A percentile compares a stretch with the other conserved stretches of the same genome.
Evolutionary conservation across 2,888 invertebrate genomes (phyloP).

Genomic region (Netelia virgata): DNA sequence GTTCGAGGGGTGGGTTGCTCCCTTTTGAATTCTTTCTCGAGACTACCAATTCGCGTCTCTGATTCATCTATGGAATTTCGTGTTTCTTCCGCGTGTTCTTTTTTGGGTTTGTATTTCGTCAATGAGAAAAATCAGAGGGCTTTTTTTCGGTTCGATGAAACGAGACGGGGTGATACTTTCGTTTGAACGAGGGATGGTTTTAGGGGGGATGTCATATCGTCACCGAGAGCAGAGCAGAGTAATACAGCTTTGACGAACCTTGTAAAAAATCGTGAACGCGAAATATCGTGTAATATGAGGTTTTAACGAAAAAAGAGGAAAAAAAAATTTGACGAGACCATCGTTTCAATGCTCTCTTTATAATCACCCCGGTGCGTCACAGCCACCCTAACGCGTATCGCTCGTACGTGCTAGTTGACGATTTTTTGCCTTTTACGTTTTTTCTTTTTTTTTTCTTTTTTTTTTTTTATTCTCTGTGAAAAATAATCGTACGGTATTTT

Average conservation of each 20-base stretch:
- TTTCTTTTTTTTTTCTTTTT: no score
- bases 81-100: neutral
- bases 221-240: neutral
- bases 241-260: constrained; percentile 11
- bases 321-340: neutral
- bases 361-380: neutral
- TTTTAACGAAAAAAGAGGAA: constrained; percentile 8
- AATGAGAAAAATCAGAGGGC: no score
- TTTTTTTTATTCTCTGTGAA: no score
- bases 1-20: neutral
- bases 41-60: neutral
- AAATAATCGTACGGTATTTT: neutral
- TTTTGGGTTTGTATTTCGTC: neutral
- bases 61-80: neutral
- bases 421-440: constrained; percentile 14
- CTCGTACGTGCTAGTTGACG: neutral
- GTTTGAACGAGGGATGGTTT: neutral
- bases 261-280: neutral
- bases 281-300: neutral
- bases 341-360: constrained; percentile 37
- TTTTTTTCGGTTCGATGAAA: no score
- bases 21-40: neutral
- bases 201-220: neutral
- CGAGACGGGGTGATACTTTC: neutral
- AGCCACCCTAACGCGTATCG: constrained; percentile 14